Base-by-base conservation (phyloP, 2,888 invertebrate genomes). In the Pheosia tremula region DNA sequence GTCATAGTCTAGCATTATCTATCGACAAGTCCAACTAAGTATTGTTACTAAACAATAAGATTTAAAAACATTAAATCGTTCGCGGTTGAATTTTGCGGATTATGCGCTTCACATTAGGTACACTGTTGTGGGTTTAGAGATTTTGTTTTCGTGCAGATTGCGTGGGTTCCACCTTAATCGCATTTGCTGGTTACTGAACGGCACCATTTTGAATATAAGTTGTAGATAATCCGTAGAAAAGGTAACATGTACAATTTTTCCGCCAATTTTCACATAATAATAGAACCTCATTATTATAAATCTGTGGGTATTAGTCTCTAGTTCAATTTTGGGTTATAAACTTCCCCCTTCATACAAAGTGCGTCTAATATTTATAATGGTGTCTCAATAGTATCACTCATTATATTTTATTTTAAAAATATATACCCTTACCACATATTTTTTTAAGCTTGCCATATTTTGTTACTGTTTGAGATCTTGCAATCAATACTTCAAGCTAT, bases 181-280 rank as follows among this genome's bases (percentile, higher is more conserved):
- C 75, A 77, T 84, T 85, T 79, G 79, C 81, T 80, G 81, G 80
- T 78, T 77, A 73, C 74, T 80, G 77, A 74, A 65, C 80, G 80
- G 76, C 77, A 79, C 76, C 76, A 80, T 81, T 76, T 68, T 63
- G 71, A 79, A 75, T 70, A 73, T 47, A 47, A n/a, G 11, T 47
- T 47, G 3, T n/a, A n/a, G 11, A 47, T 47, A 47, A 47, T 47
- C 47, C 47, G 47, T 4, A 11, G n/a, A 47, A 47, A 47, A n/a
- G 11, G 11, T 47, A 47, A 4, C 47, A 47, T n/a, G 41, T n/a
- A 43, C 43, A 43, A 24, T n/a, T 47, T n/a, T 47, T 47, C 43
- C 9, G 9, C 43, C 4, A 5, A 47, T 47, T 47, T 5, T n/a
- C 11, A n/a, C 11, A 47, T n/a, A 47, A 47, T n/a, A 47, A n/a